Conservation (phyloP, 2,797 vertebrate species). For the Echiichthys vipera region DNA sequence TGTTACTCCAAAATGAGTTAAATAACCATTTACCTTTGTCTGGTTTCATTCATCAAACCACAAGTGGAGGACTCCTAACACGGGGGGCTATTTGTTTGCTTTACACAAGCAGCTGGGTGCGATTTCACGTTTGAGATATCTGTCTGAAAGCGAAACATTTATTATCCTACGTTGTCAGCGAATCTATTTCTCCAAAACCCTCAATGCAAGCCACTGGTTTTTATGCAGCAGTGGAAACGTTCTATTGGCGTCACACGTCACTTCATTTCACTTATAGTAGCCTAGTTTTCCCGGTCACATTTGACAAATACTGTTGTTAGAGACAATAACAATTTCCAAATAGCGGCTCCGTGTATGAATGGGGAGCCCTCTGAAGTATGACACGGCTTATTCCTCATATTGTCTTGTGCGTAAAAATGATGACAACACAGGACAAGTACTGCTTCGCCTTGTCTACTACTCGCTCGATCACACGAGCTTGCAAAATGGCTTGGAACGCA, state of each 20-base stretch:
- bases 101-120: slow-evolving; percentile 96
- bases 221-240: slow-evolving; percentile 71
- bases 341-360: slow-evolving; percentile 61
- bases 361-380: slow-evolving; percentile 69
- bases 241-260: slow-evolving; percentile 78
- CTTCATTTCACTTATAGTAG: slow-evolving; percentile 76
- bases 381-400: slow-evolving; percentile 75
- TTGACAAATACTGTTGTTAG: slow-evolving; percentile 81
- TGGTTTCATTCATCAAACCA: slow-evolving; percentile 94
- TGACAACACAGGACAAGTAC: slow-evolving; percentile 68
- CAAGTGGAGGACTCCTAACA: slow-evolving; percentile 91
- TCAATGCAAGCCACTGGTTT: slow-evolving; percentile 71
- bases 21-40: slow-evolving; percentile 97
- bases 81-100: slow-evolving; percentile 97
- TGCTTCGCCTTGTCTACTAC: slow-evolving; percentile 52
- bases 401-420: slow-evolving; percentile 63
- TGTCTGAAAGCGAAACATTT: slow-evolving; percentile 96
- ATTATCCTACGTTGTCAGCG: slow-evolving; percentile 94
- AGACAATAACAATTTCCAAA: slow-evolving; percentile 79
- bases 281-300: slow-evolving; percentile 66
- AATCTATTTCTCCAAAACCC: slow-evolving; percentile 87
- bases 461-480: slow-evolving; percentile 34
- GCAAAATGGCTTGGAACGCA: slow-evolving; percentile 57
- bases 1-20: slow-evolving; percentile 93
- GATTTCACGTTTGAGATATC: slow-evolving; percentile 98